A percentile compares a stretch with the other conserved stretches of the same genome.
phyloP scores from a whole-genome alignment of 2,888 invertebrate genomes.

The Rutpela maculata region DNA sequence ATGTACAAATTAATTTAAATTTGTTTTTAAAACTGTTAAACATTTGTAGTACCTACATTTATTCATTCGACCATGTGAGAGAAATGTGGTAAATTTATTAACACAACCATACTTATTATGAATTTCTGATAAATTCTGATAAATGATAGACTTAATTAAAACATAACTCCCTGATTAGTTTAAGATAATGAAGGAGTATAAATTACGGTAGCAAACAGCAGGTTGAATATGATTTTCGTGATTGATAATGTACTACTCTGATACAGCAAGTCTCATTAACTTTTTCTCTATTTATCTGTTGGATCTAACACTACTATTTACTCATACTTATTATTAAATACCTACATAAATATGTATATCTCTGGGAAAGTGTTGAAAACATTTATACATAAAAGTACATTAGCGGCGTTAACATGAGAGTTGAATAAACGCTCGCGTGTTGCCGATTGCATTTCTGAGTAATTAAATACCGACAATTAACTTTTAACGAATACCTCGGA shows the following conservation, averaged over 20 bases:
- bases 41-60: too few species aligned
- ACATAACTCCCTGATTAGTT: background rate
- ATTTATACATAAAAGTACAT: conserved; percentile 29
- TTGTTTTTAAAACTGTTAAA: too few species aligned
- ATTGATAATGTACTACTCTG: conserved; percentile 30
- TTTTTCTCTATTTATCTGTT: conserved; percentile 30
- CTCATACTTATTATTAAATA: conserved; percentile 24
- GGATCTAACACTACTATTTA: conserved; percentile 30
- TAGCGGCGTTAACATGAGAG: conserved; percentile 35
- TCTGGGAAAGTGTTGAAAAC: conserved; percentile 44
- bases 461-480: conserved; percentile 50
- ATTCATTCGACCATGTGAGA: background rate
- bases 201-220: conserved; percentile 20
- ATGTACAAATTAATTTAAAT: too few species aligned
- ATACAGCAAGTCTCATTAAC: conserved; percentile 24
- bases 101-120: background rate
- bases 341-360: conserved; percentile 43
- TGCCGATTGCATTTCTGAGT: conserved; percentile 46
- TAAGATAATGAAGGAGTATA: conserved; percentile 11
- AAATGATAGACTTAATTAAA: background rate
- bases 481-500: conserved; percentile 41
- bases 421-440: conserved; percentile 49
- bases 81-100: background rate
- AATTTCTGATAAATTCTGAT: conserved; percentile 5
- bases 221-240: conserved; percentile 33